Conservation (phyloP, 2,888 invertebrate genomes). For the Syrphus vitripennis region DNA sequence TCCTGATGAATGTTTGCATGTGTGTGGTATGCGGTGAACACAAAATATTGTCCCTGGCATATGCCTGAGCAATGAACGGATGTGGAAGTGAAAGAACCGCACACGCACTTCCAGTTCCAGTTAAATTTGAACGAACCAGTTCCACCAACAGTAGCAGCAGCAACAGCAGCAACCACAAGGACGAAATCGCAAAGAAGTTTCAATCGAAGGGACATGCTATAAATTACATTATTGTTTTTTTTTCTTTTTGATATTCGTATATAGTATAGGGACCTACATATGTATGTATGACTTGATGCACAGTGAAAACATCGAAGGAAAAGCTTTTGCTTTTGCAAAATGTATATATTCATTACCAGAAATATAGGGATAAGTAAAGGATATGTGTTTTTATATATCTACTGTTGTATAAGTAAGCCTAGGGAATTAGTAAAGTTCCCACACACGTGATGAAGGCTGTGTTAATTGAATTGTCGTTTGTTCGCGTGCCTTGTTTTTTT, state of each 20-base stretch:
- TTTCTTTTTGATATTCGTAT: conserved; percentile 9
- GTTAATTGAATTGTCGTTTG: conserved; percentile 70
- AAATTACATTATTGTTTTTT: conserved; percentile 58
- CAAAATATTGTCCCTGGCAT: conserved; percentile 32
- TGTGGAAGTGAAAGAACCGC: not conserved
- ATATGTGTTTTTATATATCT: not conserved
- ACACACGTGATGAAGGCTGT: conserved; percentile 64
- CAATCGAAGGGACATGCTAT: conserved; percentile 65
- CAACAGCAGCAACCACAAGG: not conserved
- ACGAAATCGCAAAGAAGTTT: conserved; percentile 63
- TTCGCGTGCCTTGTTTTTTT: conserved; percentile 55
- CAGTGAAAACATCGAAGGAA: not conserved
- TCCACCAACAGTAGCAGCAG: not conserved
- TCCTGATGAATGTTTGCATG: conserved; percentile 68
- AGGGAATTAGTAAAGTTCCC: conserved; percentile 63
- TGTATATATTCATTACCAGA: conserved; percentile 12
- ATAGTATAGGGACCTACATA: too few species aligned
- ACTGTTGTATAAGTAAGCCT: conserved; percentile 40
- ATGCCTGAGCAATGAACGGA: not conserved
- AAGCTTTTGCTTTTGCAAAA: not conserved
- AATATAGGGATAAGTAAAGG: conserved; percentile 20
- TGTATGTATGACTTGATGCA: conserved; percentile 21
- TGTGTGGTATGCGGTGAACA: not conserved
- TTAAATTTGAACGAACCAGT: not conserved
- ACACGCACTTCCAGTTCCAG: conserved; percentile 38